Base-by-base conservation (phyloP, 2,113 vertebrate genomes). In the Glaucidium brasilianum region DNA sequence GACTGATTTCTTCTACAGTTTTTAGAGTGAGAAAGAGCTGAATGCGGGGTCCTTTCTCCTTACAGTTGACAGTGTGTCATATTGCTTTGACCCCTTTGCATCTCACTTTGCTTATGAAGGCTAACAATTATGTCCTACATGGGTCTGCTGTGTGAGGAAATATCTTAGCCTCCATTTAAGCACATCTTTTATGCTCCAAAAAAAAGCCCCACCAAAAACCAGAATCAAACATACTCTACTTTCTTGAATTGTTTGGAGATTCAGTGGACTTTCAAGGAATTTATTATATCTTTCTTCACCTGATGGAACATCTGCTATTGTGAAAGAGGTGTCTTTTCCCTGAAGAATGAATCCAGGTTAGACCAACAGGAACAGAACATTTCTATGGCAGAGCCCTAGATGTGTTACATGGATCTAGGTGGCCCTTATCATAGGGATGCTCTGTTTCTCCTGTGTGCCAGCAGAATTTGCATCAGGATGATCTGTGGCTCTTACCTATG, bases 41-140 rank as follows among this genome's bases (percentile, higher is more conserved):
- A 76, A 67, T 34, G 20, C 12, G n/a, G 22, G 5, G 22, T 66
- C 3, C 1, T 91, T 80, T 88, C 17, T 34, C 25, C 21, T 63
- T 55, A n/a, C 21, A 47, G 15, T 49, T 69, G 58, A 34, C 11
- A 21, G 9, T 1, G 2, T 58, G 14, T 49, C 1, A 1, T 10
- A n/a, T 11, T 45, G 7, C 43, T 60, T 85, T 18, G 34, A 72
- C 77, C 7, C 6, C 20, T 92, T 68, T 67, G 13, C 35, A 21
- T 90, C 34, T 75, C 56, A 43, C 56, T 71, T 62, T 43, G 11
- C 84, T 84, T 71, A 39, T 58, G 59, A 91, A 79, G 17, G 16
- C 5, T 25, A 89, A 35, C 23, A 72, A 21, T 56, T 87, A 56
- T n/a, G 20, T 68, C 43, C 34, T 50, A 12, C 0, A 2, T 74